Evolutionary conservation across 2,113 vertebrate genomes (phyloP), one percentile per base, ranked within the genome.

Genomic region (Neolamprologus tretocephalus): DNA sequence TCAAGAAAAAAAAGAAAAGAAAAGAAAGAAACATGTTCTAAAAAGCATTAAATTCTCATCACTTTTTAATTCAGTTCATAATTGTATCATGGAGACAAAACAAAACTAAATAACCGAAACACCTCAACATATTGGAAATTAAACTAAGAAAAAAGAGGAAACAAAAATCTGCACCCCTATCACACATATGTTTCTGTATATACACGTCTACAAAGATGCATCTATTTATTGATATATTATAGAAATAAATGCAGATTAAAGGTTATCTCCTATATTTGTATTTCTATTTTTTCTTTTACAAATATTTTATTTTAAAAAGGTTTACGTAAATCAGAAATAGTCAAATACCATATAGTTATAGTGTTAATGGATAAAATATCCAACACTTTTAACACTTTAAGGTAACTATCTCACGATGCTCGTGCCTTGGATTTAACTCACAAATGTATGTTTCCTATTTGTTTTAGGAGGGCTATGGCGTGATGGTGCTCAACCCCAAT

Each of bases 401-500:
- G 10, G 40, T 7, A 23, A 82, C 8, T 33, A 79, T 47, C 26
- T 19, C 17, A 53, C 81, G 16, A 53, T 23, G 14, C 73, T 28
- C 21, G 40, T 57, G 3, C 3, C 12, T 14, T 17, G 26, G 7
- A 5, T 88, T 17, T 86, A 31, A 87, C 16, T 19, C 19, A 81
- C 33, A 31, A 61, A 11, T 19, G 58, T 85, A 3, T 95, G 91
- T 88, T 86, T 80, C 78, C 31, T 86, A n/a, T 91, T 31, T 91
- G 58, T 95, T 95, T 95, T 90, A 99, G 98, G 98, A 99, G 91
- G 97, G 98, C 86, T 99, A 98, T 85, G 97, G 98, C 80, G 98
- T 99, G 92, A 98, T 99, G 94, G 98, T 99, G 84, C 96, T 99
- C 93, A 99, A 99, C 97, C 98, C 98, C 93, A 99, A 99, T 86